A percentile compares a stretch with the other conserved stretches of the same genome.
phyloP scores from a whole-genome alignment of 2,113 vertebrate genomes.

The Plestiodon gilberti region DNA sequence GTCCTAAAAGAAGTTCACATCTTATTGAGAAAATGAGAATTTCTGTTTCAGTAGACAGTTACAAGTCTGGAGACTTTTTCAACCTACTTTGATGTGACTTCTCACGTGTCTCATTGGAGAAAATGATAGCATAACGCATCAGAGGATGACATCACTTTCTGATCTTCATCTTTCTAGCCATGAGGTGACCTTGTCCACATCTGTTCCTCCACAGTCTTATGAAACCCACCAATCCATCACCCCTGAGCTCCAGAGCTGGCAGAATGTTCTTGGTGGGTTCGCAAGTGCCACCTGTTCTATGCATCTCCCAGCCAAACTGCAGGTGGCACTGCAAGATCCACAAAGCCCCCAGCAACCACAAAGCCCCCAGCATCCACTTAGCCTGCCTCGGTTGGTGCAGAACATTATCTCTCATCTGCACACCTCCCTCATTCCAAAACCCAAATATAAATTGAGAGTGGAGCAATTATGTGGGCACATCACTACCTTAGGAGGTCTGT shows the following conservation, averaged over 20 bases:
- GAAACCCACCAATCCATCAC: neutral
- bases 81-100: neutral
- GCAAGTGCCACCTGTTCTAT: neutral
- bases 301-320: neutral
- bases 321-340: neutral
- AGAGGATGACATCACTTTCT: neutral
- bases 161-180: neutral
- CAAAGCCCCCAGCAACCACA: neutral
- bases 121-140: neutral
- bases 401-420: neutral
- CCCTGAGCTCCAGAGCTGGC: neutral
- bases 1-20: neutral
- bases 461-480: neutral
- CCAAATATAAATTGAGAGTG: neutral
- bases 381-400: too few species aligned
- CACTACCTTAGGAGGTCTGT: too few species aligned
- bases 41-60: neutral
- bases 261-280: neutral
- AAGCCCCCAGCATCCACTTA: neutral
- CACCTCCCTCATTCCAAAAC: neutral
- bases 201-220: neutral
- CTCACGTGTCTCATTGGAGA: neutral
- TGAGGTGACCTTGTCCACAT: neutral
- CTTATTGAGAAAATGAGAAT: neutral
- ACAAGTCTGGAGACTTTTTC: constrained; percentile 26